Percentiles rank a stretch among this genome's conserved stretches.
phyloP scores from a whole-genome alignment of 2,113 vertebrate species.

The Corythoichthys intestinalis region DNA sequence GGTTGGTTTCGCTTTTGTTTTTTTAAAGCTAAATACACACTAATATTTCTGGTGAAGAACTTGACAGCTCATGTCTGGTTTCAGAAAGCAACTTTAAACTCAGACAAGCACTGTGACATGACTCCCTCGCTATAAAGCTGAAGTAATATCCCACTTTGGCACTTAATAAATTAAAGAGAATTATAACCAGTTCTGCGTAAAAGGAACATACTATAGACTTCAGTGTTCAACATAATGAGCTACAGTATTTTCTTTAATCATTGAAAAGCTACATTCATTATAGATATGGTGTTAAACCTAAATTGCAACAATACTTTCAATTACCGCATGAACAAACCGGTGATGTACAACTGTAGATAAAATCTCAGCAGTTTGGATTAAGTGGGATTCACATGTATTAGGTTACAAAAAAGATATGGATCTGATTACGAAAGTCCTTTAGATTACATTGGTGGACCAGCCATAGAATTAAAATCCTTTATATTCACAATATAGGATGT shows the following conservation, averaged over 20 bases:
- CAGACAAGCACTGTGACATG: background rate
- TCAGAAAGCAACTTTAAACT: background rate
- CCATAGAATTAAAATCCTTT: background rate
- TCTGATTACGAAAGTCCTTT: background rate
- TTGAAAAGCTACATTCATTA: background rate
- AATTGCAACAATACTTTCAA: background rate
- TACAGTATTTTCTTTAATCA: background rate
- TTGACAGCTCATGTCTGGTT: background rate
- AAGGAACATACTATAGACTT: background rate
- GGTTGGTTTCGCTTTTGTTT: too few species aligned
- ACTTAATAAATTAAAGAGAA: background rate
- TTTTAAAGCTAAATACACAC: too few species aligned
- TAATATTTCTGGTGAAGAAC: too few species aligned
- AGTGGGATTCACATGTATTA: background rate
- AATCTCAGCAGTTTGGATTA: background rate
- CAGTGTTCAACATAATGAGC: background rate
- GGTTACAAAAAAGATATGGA: background rate
- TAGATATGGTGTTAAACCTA: background rate
- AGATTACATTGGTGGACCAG: background rate
- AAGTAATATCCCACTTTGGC: background rate
- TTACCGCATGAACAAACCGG: background rate
- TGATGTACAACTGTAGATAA: background rate
- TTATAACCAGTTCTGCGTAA: background rate
- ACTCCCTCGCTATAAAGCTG: background rate
- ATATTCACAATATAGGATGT: background rate